Base-by-base conservation (phyloP, 2,797 vertebrate genomes). In the Hemibagrus guttatus region DNA sequence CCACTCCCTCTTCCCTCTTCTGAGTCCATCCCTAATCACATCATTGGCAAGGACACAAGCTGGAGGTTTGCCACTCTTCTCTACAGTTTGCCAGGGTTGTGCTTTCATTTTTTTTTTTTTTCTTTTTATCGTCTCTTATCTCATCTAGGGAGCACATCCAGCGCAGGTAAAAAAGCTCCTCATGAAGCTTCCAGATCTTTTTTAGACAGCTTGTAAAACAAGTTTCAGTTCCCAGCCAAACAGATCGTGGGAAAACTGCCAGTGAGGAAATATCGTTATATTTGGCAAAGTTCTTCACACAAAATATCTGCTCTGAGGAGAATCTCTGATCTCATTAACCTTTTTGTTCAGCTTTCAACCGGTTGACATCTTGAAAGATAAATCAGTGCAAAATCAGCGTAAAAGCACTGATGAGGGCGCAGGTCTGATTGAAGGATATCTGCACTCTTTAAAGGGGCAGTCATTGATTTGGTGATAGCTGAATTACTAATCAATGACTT, bases 81-180 rank as follows among this genome's bases (percentile, higher is more conserved):
- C 72, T 2, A 86, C 89, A 42, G 68, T 79, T 75, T 86, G 87
- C 59, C 80, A 21, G 87, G 8, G 49, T 86, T 92, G 90, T 74
- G 66, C 66, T 84, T 72, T 85, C 49, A 42, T 72, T 42, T 28
- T 88, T 46, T 46, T 3, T 76, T 88, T 52, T 71, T 39, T n/a
- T 88, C n/a, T n/a, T n/a, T 76, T 88, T 81, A 86, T 86, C 79
- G 52, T 35, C 80, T 84, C 89, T 91, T 91, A 92, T 93, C 91
- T 92, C 88, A 92, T 94, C 89, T 89, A n/a, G 35, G 19, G n/a
- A 89, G 75, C 85, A 49, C 89, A 90, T 91, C 92, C 88, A 69
- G 85, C 86, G 84, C 82, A 87, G 89, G 86, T 90, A 85, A 81
- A 69, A 69, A 84, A 89, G 87, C 23, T 0, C 83, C 71, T 42